Conservation (phyloP, 2,797 vertebrate species). For the Danio albolineatus region DNA sequence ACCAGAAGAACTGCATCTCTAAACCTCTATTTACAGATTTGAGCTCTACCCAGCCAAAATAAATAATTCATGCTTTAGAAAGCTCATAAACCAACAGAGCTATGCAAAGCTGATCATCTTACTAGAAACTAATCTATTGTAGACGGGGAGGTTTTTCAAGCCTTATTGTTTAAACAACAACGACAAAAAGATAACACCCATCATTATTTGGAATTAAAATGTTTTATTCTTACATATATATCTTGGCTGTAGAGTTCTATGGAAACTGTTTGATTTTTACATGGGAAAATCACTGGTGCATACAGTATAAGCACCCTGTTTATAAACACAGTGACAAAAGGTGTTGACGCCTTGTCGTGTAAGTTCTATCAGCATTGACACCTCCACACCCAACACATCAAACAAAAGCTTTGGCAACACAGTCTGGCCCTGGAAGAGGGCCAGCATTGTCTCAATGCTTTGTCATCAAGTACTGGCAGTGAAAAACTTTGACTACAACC, state of each 20-base stretch:
- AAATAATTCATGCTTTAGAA: constrained; percentile 51
- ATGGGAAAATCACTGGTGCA: constrained; percentile 74
- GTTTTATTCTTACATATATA: constrained; percentile 63
- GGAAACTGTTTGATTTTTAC: constrained; percentile 85
- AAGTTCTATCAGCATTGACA: constrained; percentile 77
- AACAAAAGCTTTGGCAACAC: constrained; percentile 76
- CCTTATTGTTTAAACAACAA: too few species aligned
- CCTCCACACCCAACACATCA: constrained; percentile 75
- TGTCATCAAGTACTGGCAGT: constrained; percentile 76
- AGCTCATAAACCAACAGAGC: constrained; percentile 66
- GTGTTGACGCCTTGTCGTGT: constrained; percentile 77
- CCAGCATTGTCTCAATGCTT: constrained; percentile 77
- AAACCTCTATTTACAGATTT: constrained; percentile 65
- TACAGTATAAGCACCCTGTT: constrained; percentile 65
- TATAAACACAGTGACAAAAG: constrained; percentile 78
- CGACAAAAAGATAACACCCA: constrained; percentile 78
- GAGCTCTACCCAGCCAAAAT: constrained; percentile 66
- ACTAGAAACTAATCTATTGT: constrained; percentile 36
- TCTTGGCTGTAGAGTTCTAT: constrained; percentile 76
- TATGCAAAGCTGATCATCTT: constrained; percentile 46
- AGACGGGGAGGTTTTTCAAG: neutral
- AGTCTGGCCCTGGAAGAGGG: constrained; percentile 76
- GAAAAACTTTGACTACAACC: constrained; percentile 69
- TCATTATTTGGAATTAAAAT: constrained; percentile 78
- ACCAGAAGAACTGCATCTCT: constrained; percentile 69